Evolutionary conservation across 2,113 vertebrate species (phyloP), one percentile per base, ranked within the genome.

Genomic region (Salvelinus sp.): DNA sequence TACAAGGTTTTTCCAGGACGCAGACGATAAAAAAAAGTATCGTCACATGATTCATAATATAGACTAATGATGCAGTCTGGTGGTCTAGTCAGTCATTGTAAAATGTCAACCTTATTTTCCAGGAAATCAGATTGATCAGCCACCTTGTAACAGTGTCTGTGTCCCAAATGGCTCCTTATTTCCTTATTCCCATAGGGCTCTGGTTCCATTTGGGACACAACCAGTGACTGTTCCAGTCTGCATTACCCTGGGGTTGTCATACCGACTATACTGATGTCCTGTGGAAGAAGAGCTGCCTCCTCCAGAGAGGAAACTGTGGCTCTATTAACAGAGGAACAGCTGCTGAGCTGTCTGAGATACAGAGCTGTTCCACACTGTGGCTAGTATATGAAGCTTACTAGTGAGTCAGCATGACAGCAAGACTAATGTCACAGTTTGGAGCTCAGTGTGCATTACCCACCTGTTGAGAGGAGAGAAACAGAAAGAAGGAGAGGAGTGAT

Each of bases 401-500:
- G 47, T 82, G 79, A 69, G 57, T 80, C 69, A 79, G 22, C 47
- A 54, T 25, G n/a, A 54, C 71, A 76, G 3, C 47, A 54, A 54
- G 23, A 58, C 28, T 27, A 71, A 76, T 69, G 47, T 33, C 58
- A 79, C 44, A 71, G 28, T 63, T 12, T 76, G 16, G 4, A 77
- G 23, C 16, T 58, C 33, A 23, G 28, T 30, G 75, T 48, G 57
- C 69, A 69, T 75, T 28, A 62, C 7, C 67, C 58, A 76, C 54
- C 44, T 64, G 27, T 23, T 70, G 18, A 38, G 33, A 12, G 67
- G 28, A 20, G 18, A 38, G 14, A 57, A n/a, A 27, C 2, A 25
- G 22, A 71, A 10, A 14, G 1, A 50, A 54, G 1, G 50, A 74
- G 74, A 76, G 50, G 70, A 3, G 72, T 58, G 75, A 38, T 38